Base-by-base conservation (phyloP, 2,113 vertebrate genomes). In the Felis chaus region DNA sequence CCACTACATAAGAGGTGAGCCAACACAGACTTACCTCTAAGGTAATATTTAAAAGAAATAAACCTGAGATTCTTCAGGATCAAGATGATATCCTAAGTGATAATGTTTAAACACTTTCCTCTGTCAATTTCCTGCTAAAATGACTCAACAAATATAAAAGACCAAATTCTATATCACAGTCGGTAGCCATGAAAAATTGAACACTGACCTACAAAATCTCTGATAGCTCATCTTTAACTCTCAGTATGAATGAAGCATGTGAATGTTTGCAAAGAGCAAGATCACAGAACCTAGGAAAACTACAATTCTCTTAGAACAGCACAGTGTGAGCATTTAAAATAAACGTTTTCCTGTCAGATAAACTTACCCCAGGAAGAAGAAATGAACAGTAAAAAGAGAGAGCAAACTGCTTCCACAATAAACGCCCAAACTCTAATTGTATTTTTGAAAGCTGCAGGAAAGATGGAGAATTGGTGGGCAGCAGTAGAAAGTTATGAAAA, bases 131-230 rank as follows among this genome's bases (percentile, higher is more conserved):
- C 23, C 18, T 15, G 39, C 41, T 71, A 89, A 92, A 68, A 39
- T 68, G 63, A 57, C 57, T 68, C 18, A 66, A 55, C 68, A 78
- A 69, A 65, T 10, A 10, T 83, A 84, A 94, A 97, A 89, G 11
- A 39, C 12, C 29, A 91, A 84, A 76, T 89, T 73, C 53, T 79
- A 5, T 36, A 81, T 84, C 63, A 57, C 36, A 92, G 83, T 66
- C 45, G 86, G 76, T 36, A 55, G 39, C 16, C 69, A 84, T 92
- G 55, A 96, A 96, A 96, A 80, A 89, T 61, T 94, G 41, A 96
- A 92, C 41, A 84, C 19, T 71, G 63, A 80, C 45, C 41, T 89
- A 73, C 25, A 92, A 66, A 83, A 48, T 84, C 31, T 89, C 63
- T 74, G 71, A 66, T 80, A 73, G 25, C 45, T 73, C 45, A 65